phyloP scores from a whole-genome alignment of 2,797 vertebrate species.

The Graptemys geographica region DNA sequence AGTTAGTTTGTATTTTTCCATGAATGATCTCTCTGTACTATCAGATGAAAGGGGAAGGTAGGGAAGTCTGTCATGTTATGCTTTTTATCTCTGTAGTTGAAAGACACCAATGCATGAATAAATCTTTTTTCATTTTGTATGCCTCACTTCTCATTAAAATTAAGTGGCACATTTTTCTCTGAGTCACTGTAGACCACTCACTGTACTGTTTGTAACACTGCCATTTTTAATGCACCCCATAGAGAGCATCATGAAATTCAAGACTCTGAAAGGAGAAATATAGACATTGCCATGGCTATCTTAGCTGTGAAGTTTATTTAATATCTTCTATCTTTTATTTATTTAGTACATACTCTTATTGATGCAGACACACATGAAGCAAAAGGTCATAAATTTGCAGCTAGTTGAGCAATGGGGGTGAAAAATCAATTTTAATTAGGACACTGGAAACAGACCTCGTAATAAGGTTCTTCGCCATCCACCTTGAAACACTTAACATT shows the following conservation, averaged over 20 bases:
- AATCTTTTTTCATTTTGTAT: neutral
- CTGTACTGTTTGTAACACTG: neutral
- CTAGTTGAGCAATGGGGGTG: slow-evolving; percentile 47
- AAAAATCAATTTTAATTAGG: slow-evolving; percentile 79
- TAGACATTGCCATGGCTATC: slow-evolving; percentile 7
- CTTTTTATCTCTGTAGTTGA: neutral
- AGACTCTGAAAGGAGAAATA: slow-evolving; percentile 22
- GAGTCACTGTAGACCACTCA: neutral
- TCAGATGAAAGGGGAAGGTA: neutral
- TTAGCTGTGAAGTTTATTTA: slow-evolving; percentile 30
- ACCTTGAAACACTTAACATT: slow-evolving; percentile 69
- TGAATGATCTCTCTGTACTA: neutral
- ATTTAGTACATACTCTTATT: slow-evolving; percentile 35
- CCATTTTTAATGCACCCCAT: slow-evolving; percentile 17
- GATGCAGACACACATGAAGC: slow-evolving; percentile 57
- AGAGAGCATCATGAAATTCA: slow-evolving; percentile 16
- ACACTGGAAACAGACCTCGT: slow-evolving; percentile 40
- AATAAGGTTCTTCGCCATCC: slow-evolving; percentile 42
- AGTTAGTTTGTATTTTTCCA: neutral
- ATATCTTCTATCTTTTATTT: neutral
- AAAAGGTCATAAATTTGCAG: slow-evolving; percentile 68
- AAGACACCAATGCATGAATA: neutral
- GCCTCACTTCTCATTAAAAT: neutral
- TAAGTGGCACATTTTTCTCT: neutral
- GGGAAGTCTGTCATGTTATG: neutral